A percentile compares a stretch with the other conserved stretches of the same genome.
Evolutionary conservation across 2,797 vertebrate species (phyloP).

Genomic region (Malurus splendens): DNA sequence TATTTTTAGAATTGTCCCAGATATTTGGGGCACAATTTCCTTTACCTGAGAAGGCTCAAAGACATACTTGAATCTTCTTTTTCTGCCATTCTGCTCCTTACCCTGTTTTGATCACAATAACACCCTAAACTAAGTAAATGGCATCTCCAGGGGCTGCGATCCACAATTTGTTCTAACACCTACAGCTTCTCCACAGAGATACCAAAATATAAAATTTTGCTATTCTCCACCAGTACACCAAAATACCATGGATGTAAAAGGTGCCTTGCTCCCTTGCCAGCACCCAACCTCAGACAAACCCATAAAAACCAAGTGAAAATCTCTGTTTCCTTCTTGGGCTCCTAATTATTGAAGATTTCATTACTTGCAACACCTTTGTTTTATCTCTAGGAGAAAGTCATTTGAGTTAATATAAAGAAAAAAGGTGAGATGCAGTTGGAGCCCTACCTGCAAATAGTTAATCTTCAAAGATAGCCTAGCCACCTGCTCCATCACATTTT

Average conservation of each 20-base stretch:
- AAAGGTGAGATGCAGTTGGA: not conserved
- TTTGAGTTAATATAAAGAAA: not conserved
- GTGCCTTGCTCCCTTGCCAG: not conserved
- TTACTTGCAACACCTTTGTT: not conserved
- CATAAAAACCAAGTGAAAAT: not conserved
- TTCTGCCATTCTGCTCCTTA: not conserved
- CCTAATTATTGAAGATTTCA: not conserved
- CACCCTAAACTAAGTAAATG: not conserved
- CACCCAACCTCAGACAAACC: not conserved
- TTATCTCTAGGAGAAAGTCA: not conserved
- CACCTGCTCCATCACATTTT: not conserved
- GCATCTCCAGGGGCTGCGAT: not conserved
- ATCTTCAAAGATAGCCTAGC: not conserved
- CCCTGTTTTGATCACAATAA: not conserved
- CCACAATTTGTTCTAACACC: not conserved
- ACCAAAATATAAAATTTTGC: too few relatives aligned
- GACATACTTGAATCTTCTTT: not conserved
- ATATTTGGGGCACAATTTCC: not conserved
- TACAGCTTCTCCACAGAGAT: not conserved
- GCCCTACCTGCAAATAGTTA: not conserved
- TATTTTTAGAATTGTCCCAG: not conserved
- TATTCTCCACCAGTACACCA: not conserved
- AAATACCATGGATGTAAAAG: rapidly evolving
- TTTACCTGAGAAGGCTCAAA: not conserved
- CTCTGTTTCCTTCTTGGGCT: not conserved